Base-by-base conservation (phyloP, 2,797 vertebrate species). In the Neoniphon sammara region DNA sequence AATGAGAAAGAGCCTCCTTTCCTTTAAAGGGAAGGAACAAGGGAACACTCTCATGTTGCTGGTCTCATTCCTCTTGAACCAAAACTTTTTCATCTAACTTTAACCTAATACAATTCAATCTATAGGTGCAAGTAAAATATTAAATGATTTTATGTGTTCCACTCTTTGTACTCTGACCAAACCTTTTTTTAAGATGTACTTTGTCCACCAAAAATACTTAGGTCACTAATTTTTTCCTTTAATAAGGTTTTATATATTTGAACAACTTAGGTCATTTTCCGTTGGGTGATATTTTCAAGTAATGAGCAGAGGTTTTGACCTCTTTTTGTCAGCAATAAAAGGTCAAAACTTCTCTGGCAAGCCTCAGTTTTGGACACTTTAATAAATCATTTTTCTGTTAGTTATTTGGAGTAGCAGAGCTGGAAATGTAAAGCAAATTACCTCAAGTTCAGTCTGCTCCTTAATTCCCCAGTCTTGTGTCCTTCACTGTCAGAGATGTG, bases 271-370 rank as follows among this genome's bases (percentile, higher is more conserved):
- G n/a, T 34, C 11, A 50, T 57, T 62, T 74, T 68, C 66, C 54
- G 50, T 36, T 39, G 20, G 7, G 52, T 23, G 14, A 78, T 73
- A 55, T 60, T 61, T 63, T 69, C 31, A 54, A 66, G 69, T 23
- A 69, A 73, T 57, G 30, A 73, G 25, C 12, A 47, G 17, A 44
- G 18, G 14, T 53, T 70, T 55, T n/a, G 42, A 59, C 47, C 7
- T 8, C 46, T 14, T 55, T 14, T 80, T 59, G 76, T 67, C 44
- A 56, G 47, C 58, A 73, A 34, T 6, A 50, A 54, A 6, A 23
- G 53, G 54, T 79, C 25, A 27, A 34, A 34, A 34, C 25, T 27
- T 27, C 69, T 60, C 47, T 27, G 52, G 1, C 2, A 46, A 30
- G 11, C 23, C 30, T n/a, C 18, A 49, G 17, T 36, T 46, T 63